Percentiles rank a stretch among this genome's conserved stretches.
These are phyloP conservation scores for Pelecanus crispus DNA, from an alignment of 2,113 vertebrate genomes.

Conservation along the genomic window DNA sequence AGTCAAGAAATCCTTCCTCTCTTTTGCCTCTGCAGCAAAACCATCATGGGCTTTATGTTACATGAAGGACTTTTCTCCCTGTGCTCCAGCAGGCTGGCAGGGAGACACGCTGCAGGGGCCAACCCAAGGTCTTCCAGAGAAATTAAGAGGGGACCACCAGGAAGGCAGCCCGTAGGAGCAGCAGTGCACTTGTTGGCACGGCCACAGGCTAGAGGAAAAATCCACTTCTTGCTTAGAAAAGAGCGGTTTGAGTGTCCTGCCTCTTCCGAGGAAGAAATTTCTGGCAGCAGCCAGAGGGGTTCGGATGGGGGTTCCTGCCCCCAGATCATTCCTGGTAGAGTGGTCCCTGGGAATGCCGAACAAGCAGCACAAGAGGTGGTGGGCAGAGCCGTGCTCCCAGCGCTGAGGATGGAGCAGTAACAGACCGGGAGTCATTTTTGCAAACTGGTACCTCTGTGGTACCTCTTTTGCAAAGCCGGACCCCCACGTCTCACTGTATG, in stretches of 20 bases:
- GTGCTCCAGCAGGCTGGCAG: not conserved
- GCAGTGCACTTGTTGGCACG: not conserved
- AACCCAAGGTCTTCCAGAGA: not conserved
- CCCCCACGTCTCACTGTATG: not conserved
- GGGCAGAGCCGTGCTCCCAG: not conserved
- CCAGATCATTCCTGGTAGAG: not conserved
- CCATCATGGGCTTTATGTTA: not conserved
- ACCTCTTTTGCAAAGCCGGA: not conserved
- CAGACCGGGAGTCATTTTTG: not conserved
- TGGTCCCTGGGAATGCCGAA: not conserved
- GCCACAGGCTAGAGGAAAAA: not conserved
- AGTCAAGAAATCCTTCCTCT: not conserved
- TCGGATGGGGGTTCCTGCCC: not conserved
- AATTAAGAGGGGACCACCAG: not conserved
- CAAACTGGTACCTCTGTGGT: not conserved
- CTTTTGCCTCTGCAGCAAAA: not conserved
- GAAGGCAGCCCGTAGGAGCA: not conserved
- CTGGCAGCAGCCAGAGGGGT: not conserved
- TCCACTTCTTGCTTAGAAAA: not conserved
- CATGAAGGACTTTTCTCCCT: not conserved
- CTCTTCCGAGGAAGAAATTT: not conserved
- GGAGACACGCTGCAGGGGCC: not conserved
- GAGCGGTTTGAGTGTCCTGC: fast-evolving
- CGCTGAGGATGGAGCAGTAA: not conserved
- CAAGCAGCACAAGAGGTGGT: not conserved